Evolutionary conservation across 2,113 vertebrate genomes (phyloP), one percentile per base, ranked within the genome.

Genomic region (Talpa occidentalis): DNA sequence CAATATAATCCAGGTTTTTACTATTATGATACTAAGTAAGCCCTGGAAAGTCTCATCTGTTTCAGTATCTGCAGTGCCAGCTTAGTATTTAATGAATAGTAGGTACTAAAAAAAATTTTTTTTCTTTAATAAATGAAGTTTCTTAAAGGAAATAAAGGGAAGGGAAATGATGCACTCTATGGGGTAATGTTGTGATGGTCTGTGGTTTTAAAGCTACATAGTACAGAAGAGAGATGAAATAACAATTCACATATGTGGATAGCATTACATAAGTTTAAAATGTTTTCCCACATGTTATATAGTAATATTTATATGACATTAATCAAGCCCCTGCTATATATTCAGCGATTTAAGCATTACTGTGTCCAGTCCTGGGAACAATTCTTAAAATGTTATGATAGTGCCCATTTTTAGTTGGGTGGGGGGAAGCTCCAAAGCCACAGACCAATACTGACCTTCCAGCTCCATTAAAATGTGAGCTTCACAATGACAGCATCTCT

Each of bases 41-140:
- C 10, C 28, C 47, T 59, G 2, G n/a, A 82, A 79, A 82, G 10
- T 76, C 74, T 84, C 66, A 76, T 73, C 74, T 89, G 78, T 96
- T 88, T 88, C 54, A 54, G 60, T 40, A 59, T 81, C 21, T 8
- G n/a, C 52, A 59, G 24, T 37, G 40, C 32, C 47, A 84, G 35
- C 17, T 40, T 89, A 59, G 64, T 24, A 92, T 40, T 35, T 56
- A 74, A 47, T 80, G 22, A 22, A 40, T n/a, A 66, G 28, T 26
- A 47, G 42, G 32, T 35, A 79, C 21, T 94, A 17, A 54, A 82
- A 82, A 88, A 80, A 79, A 15, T 56, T 76, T 54, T 90, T 76
- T 54, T 90, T 95, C 21, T 91, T 81, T 94, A 66, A 86, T 79
- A 92, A 92, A 81, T 64, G 17, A 91, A 91, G 17, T 82, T 72